Evolutionary conservation across 2,113 vertebrate species (phyloP).

Genomic region (Thryonomys swinderianus): DNA sequence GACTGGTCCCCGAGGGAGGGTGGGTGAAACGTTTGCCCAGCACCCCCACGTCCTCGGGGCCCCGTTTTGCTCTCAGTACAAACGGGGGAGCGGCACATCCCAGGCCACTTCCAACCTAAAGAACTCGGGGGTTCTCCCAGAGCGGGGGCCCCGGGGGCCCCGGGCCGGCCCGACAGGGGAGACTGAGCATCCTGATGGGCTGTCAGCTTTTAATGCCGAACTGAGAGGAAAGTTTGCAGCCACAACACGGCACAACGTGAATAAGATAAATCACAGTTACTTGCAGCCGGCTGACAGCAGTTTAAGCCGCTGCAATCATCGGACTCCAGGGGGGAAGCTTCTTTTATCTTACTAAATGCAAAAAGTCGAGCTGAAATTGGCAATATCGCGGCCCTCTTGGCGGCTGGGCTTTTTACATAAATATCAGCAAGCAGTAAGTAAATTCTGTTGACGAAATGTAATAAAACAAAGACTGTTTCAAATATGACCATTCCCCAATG

Average conservation of each 20-base stretch:
- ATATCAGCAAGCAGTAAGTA: constrained; percentile 97
- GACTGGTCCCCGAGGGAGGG: not conserved
- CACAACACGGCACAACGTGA: constrained; percentile 90
- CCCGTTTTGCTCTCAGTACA: too few relatives aligned
- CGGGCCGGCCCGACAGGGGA: accelerated
- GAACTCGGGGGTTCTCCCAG: not conserved
- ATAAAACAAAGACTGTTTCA: constrained; percentile 96
- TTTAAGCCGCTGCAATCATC: constrained; percentile 98
- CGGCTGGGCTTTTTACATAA: constrained; percentile 94
- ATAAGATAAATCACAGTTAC: constrained; percentile 99
- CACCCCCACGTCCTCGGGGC: too few relatives aligned
- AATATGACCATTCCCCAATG: constrained; percentile 93
- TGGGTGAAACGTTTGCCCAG: too few relatives aligned
- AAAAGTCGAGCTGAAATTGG: constrained; percentile 89
- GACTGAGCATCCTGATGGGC: constrained; percentile 67
- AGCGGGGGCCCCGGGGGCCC: not conserved
- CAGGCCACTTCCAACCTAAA: not conserved
- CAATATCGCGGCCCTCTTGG: constrained; percentile 93
- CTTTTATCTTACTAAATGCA: constrained; percentile 97
- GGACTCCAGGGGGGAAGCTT: constrained; percentile 93
- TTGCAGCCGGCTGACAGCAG: constrained; percentile 96
- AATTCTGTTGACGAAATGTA: constrained; percentile 98
- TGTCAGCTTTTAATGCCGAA: constrained; percentile 86
- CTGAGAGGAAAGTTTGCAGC: constrained; percentile 89
- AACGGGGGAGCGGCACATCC: accelerated